Base-by-base conservation (phyloP, 2,113 vertebrate species). In the Ciconia boyciana region DNA sequence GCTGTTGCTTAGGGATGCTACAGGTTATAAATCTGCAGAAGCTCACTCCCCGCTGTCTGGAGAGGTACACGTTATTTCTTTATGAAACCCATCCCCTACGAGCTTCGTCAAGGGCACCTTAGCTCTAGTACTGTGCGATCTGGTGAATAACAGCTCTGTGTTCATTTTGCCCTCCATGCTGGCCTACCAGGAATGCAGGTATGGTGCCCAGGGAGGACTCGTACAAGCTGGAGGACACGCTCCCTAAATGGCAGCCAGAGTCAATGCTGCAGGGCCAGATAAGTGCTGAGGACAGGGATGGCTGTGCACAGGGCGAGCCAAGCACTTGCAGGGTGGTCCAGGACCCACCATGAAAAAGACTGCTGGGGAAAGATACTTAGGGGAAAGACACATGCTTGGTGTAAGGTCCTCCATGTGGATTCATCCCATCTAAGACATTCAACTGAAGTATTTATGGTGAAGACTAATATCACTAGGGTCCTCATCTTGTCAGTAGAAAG, bases 381-480 rank as follows among this genome's bases (percentile, higher is more conserved):
- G 36, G 39, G 39, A 39, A 57, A 32, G 74, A 46, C 39, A n/a
- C 3, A 2, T 34, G 28, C n/a, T 71, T 44, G 46, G 7, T n/a
- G 10, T 16, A n/a, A 83, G 28, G 21, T 11, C 43, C 31, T 91
- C 51, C 0, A 0, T 41, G 46, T 31, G 41, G 22, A 70, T 82
- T 65, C 2, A 1, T n/a, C 51, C 36, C 44, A 69, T 4, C 46
- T 48, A 54, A 58, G 65, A 61, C 26, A 20, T 48, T 46, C 32
- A 61, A 0, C 6, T 25, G 25, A 85, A 20, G 22, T 39, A 55
- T 64, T 84, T 46, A 39, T 43, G 7, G 69, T 70, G 51, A 76
- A 64, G 11, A 51, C 13, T 78, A 54, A 9, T 22, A 84, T 17
- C 44, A 19, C 21, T 32, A 39, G 21, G 24, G 11, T 74, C 16